phyloP scores from a whole-genome alignment of 2,888 invertebrate species.

The Cataglyphis albicans region DNA sequence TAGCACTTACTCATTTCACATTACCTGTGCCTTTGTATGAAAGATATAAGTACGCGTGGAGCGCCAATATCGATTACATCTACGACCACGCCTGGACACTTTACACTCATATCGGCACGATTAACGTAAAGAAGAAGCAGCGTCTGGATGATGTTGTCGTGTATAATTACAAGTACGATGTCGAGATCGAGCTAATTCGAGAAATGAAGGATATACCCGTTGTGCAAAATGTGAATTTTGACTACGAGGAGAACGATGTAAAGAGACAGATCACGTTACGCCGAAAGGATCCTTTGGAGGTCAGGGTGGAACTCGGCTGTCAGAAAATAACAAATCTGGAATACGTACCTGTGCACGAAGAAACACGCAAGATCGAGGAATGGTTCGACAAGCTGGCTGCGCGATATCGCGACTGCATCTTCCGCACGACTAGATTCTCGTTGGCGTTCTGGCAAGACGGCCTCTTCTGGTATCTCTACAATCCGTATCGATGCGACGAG shows the following conservation, averaged over 20 bases:
- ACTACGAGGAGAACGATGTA: constrained; percentile 73
- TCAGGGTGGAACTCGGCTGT: constrained; percentile 70
- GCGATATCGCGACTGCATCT: constrained; percentile 77
- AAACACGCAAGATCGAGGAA: constrained; percentile 71
- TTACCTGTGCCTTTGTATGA: not conserved
- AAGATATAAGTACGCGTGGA: constrained; percentile 81
- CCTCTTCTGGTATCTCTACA: constrained; percentile 82
- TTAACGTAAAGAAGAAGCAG: constrained; percentile 77
- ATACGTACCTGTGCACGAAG: constrained; percentile 67
- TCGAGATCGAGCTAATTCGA: constrained; percentile 79
- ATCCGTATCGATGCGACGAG: constrained; percentile 82
- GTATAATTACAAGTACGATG: constrained; percentile 82
- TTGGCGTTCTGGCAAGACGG: constrained; percentile 82
- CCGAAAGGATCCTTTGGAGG: constrained; percentile 76
- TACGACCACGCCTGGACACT: constrained; percentile 82
- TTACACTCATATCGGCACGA: constrained; percentile 80
- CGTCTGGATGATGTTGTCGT: constrained; percentile 81
- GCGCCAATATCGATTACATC: constrained; percentile 82
- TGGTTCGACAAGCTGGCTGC: constrained; percentile 77
- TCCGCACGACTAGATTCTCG: constrained; percentile 77
- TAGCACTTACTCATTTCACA: not conserved
- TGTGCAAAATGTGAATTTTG: constrained; percentile 51
- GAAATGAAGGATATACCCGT: constrained; percentile 72
- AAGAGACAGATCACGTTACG: constrained; percentile 51
- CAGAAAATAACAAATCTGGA: constrained; percentile 70